These are phyloP conservation scores for Pemphredon lugubris DNA, from an alignment of 2,888 invertebrate genomes.

Conservation along the genomic window DNA sequence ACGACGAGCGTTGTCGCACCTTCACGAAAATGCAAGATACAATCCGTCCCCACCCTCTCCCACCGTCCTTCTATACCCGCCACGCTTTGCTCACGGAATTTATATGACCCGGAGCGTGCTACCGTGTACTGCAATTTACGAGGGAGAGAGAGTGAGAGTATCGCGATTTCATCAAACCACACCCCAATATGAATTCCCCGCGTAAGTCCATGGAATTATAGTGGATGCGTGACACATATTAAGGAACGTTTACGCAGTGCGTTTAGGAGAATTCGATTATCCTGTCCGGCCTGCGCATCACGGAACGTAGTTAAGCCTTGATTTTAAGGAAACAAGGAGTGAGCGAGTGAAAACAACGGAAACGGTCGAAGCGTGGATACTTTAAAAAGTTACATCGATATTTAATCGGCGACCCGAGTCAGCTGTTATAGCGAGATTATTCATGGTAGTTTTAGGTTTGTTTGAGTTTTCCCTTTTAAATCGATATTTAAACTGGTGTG, in stretches of 20 bases:
- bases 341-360: no score
- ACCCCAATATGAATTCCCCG: constrained; percentile 53
- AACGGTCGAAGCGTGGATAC: no score
- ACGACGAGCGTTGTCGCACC: neutral
- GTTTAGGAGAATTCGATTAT: constrained; percentile 11
- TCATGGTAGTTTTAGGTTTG: no score
- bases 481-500: no score
- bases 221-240: constrained; percentile 42
- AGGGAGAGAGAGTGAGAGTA: constrained; percentile 13
- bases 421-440: no score
- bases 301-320: neutral
- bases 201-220: constrained; percentile 45
- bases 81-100: constrained; percentile 39
- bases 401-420: no score
- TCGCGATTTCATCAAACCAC: constrained; percentile 46
- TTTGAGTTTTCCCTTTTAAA: no score
- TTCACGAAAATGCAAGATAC: neutral
- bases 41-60: neutral
- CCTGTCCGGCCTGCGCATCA: neutral
- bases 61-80: no score
- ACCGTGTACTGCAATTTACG: constrained; percentile 28
- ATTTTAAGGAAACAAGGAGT: no score
- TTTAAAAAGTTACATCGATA: no score
- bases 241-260: neutral
- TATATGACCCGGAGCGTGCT: constrained; percentile 21